These are phyloP conservation scores for Pteria penguin DNA, from an alignment of 2,888 invertebrate species.

Conservation along the genomic window DNA sequence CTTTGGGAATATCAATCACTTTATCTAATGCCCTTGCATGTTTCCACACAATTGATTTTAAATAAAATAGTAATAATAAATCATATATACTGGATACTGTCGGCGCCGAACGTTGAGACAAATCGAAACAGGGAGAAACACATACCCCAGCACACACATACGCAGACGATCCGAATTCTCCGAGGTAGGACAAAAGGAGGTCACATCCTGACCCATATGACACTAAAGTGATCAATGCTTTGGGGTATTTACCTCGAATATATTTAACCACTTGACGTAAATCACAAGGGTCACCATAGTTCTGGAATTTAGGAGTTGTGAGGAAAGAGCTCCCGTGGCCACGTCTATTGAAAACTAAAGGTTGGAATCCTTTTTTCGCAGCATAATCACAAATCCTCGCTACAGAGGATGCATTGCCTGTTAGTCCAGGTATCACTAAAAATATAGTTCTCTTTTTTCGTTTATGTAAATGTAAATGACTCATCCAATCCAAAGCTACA, in stretches of 20 bases:
- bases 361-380: constrained; percentile 63
- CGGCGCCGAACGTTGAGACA: constrained; percentile 48
- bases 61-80: constrained; percentile 56
- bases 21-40: constrained; percentile 62
- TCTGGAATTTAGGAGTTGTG: constrained; percentile 70
- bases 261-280: constrained; percentile 71
- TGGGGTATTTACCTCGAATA: constrained; percentile 60
- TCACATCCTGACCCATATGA: constrained; percentile 71
- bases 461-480: constrained; percentile 56
- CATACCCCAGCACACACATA: constrained; percentile 68
- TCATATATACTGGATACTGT: constrained; percentile 57
- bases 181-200: constrained; percentile 73
- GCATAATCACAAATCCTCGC: constrained; percentile 60
- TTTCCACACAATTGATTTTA: constrained; percentile 61
- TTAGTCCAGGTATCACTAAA: constrained; percentile 68
- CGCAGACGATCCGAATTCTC: constrained; percentile 74
- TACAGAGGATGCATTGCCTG: constrained; percentile 60
- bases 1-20: constrained; percentile 56
- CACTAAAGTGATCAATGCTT: constrained; percentile 64
- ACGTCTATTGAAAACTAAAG: constrained; percentile 72
- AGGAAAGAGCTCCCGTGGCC: constrained; percentile 69
- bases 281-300: constrained; percentile 73
- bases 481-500: constrained; percentile 74
- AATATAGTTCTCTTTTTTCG: constrained; percentile 60
- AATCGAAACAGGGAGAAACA: constrained; percentile 67